Base-by-base conservation (phyloP, 2,113 vertebrate genomes). In the Plestiodon gilberti region DNA sequence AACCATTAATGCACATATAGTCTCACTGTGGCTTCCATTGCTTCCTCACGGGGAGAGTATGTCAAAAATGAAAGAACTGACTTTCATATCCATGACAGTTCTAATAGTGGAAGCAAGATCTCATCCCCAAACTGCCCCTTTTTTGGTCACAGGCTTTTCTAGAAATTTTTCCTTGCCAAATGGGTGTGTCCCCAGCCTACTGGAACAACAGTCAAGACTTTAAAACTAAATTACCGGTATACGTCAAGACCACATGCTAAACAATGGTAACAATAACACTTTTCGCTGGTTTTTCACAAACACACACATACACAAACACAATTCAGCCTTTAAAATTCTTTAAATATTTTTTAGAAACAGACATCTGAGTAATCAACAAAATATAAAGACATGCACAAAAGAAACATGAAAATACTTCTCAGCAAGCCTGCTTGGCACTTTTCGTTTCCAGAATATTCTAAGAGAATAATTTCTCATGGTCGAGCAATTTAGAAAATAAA, bases 401-500 rank as follows among this genome's bases (percentile, higher is more conserved):
- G 89, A 78, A 40, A 20, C 8, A 80, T 10, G n/a, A 71, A n/a
- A 90, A 89, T 0, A 15, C 4, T 77, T 89, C 59, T 30, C 8
- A 4, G 8, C 28, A 15, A 78, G 30, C 70, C 30, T 70, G 20
- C 10, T 55, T 77, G 23, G 15, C 0, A 65, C 38, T 2, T 70
- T 87, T 67, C 76, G 22, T 25, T 3, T 81, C 4, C 48, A 86
- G 86, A 82, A 87, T 0, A 0, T 17, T 86, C 81, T 82, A 4
- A 14, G 81, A 38, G 90, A 28, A 38, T 64, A 62, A 85, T 0
- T 1, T 79, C 65, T 67, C 52, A 70, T 1, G 75, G 77, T 73
- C 23, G 0, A 91, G 40, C 4, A 79, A 18, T 43, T 87, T 33
- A 76, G 74, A 89, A 86, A 88, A 91, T 78, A 84, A 86, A 71